Percentiles rank a stretch among this genome's conserved stretches.
Evolutionary conservation across 2,888 invertebrate species (phyloP).

Genomic region (Ctenicera cuprea): DNA sequence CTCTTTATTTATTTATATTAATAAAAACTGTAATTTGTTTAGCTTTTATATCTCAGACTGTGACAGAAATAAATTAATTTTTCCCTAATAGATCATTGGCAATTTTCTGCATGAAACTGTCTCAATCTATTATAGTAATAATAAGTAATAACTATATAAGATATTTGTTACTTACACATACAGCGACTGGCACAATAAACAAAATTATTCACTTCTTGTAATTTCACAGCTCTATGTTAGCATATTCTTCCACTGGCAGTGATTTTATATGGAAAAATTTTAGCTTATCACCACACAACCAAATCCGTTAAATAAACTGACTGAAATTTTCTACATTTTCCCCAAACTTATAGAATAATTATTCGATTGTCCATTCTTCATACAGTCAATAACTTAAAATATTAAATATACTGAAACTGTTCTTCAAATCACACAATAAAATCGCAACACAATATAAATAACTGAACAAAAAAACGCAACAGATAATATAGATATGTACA

Average conservation of each 20-base stretch:
- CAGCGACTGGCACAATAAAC: slow-evolving; percentile 52
- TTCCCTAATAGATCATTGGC: background rate
- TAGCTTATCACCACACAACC: slow-evolving; percentile 33
- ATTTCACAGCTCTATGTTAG: slow-evolving; percentile 52
- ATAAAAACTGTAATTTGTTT: too few relatives aligned
- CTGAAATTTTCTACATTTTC: background rate
- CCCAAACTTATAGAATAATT: slow-evolving; percentile 2
- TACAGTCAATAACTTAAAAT: slow-evolving; percentile 38
- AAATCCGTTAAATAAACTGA: background rate
- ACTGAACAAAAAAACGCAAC: slow-evolving; percentile 61
- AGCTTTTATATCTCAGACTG: background rate
- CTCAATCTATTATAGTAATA: slow-evolving; percentile 1
- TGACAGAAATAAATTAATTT: background rate
- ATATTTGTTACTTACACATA: slow-evolving; percentile 41
- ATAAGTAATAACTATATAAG: background rate
- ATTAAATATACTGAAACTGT: slow-evolving; percentile 35
- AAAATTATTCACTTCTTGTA: slow-evolving; percentile 44
- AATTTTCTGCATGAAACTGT: background rate
- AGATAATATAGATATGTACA: slow-evolving; percentile 66
- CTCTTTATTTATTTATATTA: background rate
- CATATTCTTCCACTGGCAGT: slow-evolving; percentile 53
- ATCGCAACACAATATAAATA: slow-evolving; percentile 48
- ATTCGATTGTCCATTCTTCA: slow-evolving; percentile 19
- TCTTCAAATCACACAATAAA: slow-evolving; percentile 46
- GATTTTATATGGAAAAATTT: slow-evolving; percentile 52